Percentiles rank a stretch among this genome's conserved stretches.
Evolutionary conservation across 2,113 vertebrate genomes (phyloP).

Genomic region (Anser cygnoides): DNA sequence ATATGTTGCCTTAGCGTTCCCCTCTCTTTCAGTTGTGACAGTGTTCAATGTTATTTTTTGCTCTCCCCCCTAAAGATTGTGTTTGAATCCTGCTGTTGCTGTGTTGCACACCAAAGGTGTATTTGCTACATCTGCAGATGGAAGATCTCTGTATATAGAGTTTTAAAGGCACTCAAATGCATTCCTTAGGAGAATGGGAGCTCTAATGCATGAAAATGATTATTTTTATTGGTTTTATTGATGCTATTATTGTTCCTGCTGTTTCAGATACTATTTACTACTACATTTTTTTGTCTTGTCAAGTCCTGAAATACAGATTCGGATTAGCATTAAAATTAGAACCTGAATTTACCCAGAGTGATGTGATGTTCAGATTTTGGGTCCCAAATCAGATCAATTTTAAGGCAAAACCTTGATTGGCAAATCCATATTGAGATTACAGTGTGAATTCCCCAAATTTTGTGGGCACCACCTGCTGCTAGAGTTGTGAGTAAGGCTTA

Average conservation of each 20-base stretch:
- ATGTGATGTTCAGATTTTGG: not conserved
- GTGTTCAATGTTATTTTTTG: slow-evolving; percentile 13
- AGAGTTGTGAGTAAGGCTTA: not conserved
- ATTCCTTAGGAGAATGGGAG: not conserved
- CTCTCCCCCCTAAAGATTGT: not conserved
- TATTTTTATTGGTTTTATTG: not conserved
- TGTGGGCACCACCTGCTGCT: not conserved
- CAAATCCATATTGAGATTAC: not conserved
- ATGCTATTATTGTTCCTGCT: not conserved
- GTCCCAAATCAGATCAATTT: not conserved
- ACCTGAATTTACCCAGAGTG: not conserved
- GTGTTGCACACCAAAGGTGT: not conserved
- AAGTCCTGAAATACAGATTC: not conserved
- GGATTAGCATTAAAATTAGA: not conserved
- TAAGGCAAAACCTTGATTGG: not conserved
- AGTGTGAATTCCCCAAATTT: not conserved
- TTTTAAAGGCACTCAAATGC: slow-evolving; percentile 20
- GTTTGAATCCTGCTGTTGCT: not conserved
- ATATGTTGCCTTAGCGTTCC: not conserved
- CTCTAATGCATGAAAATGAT: not conserved
- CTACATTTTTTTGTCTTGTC: not conserved
- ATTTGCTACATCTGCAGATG: not conserved
- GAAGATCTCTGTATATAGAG: not conserved
- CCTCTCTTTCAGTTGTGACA: not conserved
- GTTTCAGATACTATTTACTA: not conserved